A percentile compares a stretch with the other conserved stretches of the same genome.
Conservation (phyloP, 2,113 vertebrate species). For the Numenius arquata region DNA sequence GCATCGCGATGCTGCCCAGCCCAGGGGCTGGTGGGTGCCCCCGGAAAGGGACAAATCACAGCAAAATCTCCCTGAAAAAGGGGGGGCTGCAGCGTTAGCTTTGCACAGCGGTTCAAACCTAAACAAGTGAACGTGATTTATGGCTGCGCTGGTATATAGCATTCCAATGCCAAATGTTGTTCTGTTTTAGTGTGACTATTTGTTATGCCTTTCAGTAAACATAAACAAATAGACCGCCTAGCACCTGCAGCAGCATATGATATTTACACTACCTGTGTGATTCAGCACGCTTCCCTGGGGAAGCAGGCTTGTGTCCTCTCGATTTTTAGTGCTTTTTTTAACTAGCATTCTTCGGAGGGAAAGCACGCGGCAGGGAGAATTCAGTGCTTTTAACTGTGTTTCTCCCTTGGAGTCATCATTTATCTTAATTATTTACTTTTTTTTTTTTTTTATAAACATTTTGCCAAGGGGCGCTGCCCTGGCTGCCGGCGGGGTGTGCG, state of each 20-base stretch:
- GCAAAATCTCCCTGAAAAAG: not conserved
- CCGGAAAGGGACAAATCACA: not conserved
- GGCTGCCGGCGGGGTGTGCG: not conserved
- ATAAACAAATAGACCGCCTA: slow-evolving; percentile 70
- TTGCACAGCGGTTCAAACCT: not conserved
- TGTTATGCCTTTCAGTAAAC: slow-evolving; percentile 72
- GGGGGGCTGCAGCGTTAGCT: not conserved
- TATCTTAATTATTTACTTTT: not conserved
- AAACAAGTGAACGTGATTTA: not conserved
- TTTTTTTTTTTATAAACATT: not conserved
- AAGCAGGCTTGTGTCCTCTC: slow-evolving; percentile 66
- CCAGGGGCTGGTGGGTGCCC: not conserved
- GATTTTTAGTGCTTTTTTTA: slow-evolving; percentile 40
- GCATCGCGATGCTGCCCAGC: not conserved
- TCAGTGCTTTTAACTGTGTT: not conserved
- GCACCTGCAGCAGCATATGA: slow-evolving; percentile 73
- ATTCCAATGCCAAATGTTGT: slow-evolving; percentile 52
- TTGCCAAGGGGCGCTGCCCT: not conserved
- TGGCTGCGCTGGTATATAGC: not conserved
- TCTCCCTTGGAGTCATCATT: not conserved
- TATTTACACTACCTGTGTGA: slow-evolving; percentile 74
- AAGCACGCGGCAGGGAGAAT: not conserved
- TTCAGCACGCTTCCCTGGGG: slow-evolving; percentile 64
- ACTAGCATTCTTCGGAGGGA: slow-evolving; percentile 4
- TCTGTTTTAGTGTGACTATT: slow-evolving; percentile 70